Conservation (phyloP, 37 sponge, comb jelly and placozoan species). For the Halisarca cf. caerulea region DNA sequence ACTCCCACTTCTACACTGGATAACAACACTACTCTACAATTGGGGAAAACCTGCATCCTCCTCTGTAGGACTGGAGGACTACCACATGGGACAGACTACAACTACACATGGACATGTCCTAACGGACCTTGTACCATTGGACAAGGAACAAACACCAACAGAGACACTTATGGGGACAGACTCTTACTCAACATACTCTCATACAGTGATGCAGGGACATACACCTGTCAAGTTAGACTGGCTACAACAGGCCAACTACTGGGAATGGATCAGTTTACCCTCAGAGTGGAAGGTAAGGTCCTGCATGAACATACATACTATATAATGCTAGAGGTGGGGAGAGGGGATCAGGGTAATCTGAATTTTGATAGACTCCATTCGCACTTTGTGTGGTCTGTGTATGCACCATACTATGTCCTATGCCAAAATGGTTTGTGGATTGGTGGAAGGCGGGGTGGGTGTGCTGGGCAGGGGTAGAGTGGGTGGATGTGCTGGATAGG, state of each 20-base stretch:
- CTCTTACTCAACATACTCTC: neutral
- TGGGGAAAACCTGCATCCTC: slow-evolving; percentile 1
- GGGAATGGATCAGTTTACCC: neutral
- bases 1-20: neutral
- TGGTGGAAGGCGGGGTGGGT: no score
- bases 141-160: neutral
- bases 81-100: neutral
- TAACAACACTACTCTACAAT: neutral
- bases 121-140: neutral
- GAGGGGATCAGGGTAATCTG: no score
- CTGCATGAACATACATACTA: no score
- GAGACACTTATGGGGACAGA: neutral
- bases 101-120: slow-evolving; percentile 21
- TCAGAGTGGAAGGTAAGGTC: neutral
- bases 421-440: no score
- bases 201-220: neutral
- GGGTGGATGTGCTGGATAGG: no score
- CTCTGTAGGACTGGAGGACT: neutral
- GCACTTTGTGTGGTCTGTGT: no score
- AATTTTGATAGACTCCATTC: no score
- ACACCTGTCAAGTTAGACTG: neutral
- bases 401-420: no score
- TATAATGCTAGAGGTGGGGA: no score
- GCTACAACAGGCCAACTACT: neutral
- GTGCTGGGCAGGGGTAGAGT: no score